Conservation (phyloP, 2,797 vertebrate genomes). For the Takifugu rubripes region DNA sequence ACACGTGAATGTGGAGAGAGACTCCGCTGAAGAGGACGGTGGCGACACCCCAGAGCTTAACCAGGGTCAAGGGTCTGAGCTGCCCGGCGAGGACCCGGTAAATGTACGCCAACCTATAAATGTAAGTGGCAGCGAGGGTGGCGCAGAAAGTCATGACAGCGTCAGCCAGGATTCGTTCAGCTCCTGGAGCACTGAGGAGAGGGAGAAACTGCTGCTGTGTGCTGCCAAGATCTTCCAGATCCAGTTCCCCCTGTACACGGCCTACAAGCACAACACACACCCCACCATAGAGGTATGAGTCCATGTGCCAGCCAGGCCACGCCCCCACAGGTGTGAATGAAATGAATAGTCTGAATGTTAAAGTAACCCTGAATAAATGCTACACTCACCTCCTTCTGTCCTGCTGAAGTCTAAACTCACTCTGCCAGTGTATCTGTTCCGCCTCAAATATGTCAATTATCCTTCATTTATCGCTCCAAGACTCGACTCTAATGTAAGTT, state of each 20-base stretch:
- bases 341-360: too few species aligned
- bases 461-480: not conserved
- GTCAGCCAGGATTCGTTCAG: constrained; percentile 79
- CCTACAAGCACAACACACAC: constrained; percentile 99
- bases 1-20: constrained; percentile 88
- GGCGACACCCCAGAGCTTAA: constrained; percentile 59
- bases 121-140: constrained; percentile 52
- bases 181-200: constrained; percentile 93
- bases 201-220: constrained; percentile 94
- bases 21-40: constrained; percentile 83
- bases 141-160: constrained; percentile 20
- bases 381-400: too few species aligned
- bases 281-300: constrained; percentile 92
- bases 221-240: constrained; percentile 99
- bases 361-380: too few species aligned
- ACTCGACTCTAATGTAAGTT: not conserved
- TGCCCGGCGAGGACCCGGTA: constrained; percentile 69
- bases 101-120: constrained; percentile 71
- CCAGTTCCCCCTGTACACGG: constrained; percentile 97
- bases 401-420: too few species aligned
- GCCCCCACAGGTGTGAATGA: too few species aligned
- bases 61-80: constrained; percentile 61
- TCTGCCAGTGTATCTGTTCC: too few species aligned
- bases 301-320: not conserved
- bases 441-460: too few species aligned